Base-by-base conservation (phyloP, 2,888 invertebrate genomes). In the Ceraclea dissimilis region DNA sequence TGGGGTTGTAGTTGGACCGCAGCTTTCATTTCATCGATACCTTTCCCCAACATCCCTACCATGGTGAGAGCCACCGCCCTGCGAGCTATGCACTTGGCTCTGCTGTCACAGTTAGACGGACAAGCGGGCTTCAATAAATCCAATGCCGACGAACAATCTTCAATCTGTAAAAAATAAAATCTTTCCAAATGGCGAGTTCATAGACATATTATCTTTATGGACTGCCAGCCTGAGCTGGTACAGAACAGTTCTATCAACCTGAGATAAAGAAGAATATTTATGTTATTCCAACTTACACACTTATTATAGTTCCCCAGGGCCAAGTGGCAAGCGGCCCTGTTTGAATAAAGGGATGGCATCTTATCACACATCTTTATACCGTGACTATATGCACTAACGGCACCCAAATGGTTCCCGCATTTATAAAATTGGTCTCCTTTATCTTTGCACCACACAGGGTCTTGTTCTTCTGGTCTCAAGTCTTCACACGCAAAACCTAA, bases 391-490 rank as follows among this genome's bases (percentile, higher is more conserved):
- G 90, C 92, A 67, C 88, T 91, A 51, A 92, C 76, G 0, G 92
- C 92, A 2, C 86, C 90, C 56, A 87, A 74, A 67, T 83, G 88
- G 71, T 92, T 90, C 22, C 84, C 84, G 58, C 74, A 78, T 60
- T 83, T 80, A 69, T 88, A 84, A 70, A 92, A 89, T 60, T 85
- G 83, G 67, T 88, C 84, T 49, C 90, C 92, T 71, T 91, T 92
- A 60, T 84, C 83, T 66, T 88, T 83, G 55, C 92, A 79, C 84
- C 88, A 92, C 60, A 85, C 80, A 0, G 91, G 90, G 70, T 91
- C 88, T 63, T 83, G 85, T 70, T 93, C 92, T 67, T 92, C 90
- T 0, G 86, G 83, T 34, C 85, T 74, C 2, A 89, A 73, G 67
- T 89, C 87, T 67, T 85, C 85, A 8, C 84, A 82, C 1, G 82